Conservation (phyloP, 2,888 invertebrate species). For the Hydraecia micacea region DNA sequence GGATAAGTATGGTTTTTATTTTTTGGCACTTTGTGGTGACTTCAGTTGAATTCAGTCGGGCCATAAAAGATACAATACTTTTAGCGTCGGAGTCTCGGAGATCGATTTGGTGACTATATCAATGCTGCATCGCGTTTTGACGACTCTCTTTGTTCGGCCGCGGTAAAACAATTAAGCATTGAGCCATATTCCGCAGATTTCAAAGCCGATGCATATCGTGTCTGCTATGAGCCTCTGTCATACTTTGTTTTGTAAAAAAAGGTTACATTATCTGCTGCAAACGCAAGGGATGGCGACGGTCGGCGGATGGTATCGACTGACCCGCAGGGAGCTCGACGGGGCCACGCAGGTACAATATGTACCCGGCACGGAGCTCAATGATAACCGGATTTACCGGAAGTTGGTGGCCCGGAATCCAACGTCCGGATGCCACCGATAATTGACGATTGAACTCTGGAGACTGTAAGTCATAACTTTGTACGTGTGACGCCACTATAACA, state of each 20-base stretch:
- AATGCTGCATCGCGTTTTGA: neutral
- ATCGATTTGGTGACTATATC: neutral
- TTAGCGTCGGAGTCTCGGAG: neutral
- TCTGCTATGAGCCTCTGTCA: neutral
- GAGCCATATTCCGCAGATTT: neutral
- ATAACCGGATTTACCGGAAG: neutral
- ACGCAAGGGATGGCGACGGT: neutral
- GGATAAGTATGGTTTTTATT: neutral
- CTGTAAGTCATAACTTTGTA: neutral
- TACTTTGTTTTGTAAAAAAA: neutral
- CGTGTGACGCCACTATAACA: constrained; percentile 33
- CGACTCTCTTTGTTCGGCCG: neutral
- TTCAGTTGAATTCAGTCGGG: neutral
- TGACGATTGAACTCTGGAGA: neutral
- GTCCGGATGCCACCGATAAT: neutral
- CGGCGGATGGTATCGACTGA: neutral
- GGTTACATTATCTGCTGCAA: neutral
- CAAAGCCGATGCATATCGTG: neutral
- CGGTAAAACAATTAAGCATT: neutral
- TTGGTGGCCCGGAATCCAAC: neutral
- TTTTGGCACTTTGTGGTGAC: neutral
- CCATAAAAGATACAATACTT: neutral
- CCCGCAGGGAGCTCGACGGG: neutral
- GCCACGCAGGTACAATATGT: neutral
- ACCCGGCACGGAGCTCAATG: neutral